A percentile compares a stretch with the other conserved stretches of the same genome.
phyloP scores from a whole-genome alignment of 2,113 vertebrate species.

The Mirza zaza region DNA sequence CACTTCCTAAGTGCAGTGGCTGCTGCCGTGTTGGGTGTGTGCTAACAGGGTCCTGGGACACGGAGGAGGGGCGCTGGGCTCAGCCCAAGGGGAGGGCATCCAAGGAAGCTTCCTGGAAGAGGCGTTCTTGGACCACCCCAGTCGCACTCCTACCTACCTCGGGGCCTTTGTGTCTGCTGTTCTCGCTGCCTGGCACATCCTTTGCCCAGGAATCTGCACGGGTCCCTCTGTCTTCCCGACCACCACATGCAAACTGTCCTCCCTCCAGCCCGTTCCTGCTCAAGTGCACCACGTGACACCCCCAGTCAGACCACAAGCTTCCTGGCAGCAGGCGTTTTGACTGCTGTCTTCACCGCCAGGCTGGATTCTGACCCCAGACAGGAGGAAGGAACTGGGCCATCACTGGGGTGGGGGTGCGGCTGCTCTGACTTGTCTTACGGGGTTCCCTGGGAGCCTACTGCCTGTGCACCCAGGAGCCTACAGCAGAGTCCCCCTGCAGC shows the following conservation, averaged over 20 bases:
- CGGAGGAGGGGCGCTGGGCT: background rate
- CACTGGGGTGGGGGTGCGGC: accelerated
- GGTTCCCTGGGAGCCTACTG: no score
- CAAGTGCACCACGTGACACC: accelerated
- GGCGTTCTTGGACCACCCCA: background rate
- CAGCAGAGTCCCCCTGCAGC: background rate
- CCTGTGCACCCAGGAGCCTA: background rate
- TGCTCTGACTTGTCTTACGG: no score
- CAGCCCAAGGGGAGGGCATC: no score
- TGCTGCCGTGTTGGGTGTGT: background rate
- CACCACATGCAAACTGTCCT: background rate
- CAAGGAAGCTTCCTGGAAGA: background rate
- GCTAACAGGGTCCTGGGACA: background rate
- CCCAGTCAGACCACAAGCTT: accelerated
- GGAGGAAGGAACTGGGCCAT: background rate
- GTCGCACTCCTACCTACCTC: background rate
- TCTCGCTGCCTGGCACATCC: background rate
- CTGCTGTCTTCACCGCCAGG: background rate
- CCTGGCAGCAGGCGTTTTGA: background rate
- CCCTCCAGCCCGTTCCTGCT: background rate
- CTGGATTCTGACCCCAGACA: background rate
- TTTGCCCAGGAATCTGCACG: accelerated
- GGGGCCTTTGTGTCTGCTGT: background rate
- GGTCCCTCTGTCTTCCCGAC: no score
- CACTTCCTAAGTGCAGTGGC: background rate